phyloP scores from a whole-genome alignment of 2,113 vertebrate genomes.

The Numenius arquata region DNA sequence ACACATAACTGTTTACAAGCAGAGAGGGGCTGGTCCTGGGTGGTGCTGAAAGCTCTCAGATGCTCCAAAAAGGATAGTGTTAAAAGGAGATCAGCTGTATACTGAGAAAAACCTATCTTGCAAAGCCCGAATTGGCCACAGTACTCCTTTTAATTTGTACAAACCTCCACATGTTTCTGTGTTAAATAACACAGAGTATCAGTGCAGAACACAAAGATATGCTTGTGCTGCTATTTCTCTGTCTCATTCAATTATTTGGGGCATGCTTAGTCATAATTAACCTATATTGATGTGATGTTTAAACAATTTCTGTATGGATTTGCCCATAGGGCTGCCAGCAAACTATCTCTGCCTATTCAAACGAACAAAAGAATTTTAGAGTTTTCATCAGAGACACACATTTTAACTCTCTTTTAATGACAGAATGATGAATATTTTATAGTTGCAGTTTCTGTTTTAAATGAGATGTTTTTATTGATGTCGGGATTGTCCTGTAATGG shows the following conservation, averaged over 20 bases:
- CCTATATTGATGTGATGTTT: constrained; percentile 9
- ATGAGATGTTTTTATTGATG: constrained; percentile 7
- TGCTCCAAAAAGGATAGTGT: neutral
- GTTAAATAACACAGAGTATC: neutral
- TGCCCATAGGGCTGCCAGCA: neutral
- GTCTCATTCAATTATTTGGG: constrained; percentile 21
- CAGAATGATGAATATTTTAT: constrained; percentile 6
- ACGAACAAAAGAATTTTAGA: neutral
- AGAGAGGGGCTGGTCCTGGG: neutral
- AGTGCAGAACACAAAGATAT: neutral
- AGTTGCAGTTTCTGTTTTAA: neutral
- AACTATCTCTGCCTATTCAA: neutral
- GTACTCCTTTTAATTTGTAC: neutral
- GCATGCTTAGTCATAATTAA: constrained; percentile 19
- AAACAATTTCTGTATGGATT: constrained; percentile 29
- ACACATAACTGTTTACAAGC: neutral
- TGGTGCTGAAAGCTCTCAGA: neutral
- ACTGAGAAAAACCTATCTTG: neutral
- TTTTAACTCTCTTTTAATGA: neutral
- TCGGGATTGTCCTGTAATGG: neutral
- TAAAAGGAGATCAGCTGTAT: neutral
- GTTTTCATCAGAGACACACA: neutral
- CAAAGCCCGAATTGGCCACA: neutral
- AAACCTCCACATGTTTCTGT: neutral
- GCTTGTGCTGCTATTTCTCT: neutral